Base-by-base conservation (phyloP, 2,113 vertebrate species). In the Vidua chalybeata region DNA sequence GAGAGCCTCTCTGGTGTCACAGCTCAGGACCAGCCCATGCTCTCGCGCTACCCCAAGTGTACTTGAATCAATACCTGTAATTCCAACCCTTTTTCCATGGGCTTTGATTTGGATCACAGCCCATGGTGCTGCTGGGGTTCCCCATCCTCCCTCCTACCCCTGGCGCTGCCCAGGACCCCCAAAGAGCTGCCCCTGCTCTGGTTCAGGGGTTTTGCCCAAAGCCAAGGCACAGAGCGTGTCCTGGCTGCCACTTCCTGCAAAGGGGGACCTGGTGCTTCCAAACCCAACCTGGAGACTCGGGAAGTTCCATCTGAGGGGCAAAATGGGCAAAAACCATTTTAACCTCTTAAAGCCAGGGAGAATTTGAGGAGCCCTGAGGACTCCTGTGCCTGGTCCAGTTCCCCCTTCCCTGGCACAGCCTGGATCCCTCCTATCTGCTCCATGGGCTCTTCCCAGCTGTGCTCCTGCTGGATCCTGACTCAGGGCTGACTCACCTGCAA, bases 171-270 rank as follows among this genome's bases (percentile, higher is more conserved):
- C 49, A 45, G 59, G 7, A 52, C 5, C n/a, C 33, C 61, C 51
- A 9, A 10, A 14, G n/a, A 6, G 18, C 54, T 22, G 49, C 2
- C 4, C 16, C 17, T 1, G 1, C 26, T 33, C 66, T 0, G 0
- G 0, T 28, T 8, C 4, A 5, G 15, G 22, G 10, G 3, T 4
- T 69, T 67, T 75, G 9, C 43, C 81, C 67, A 48, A 66, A 62
- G 33, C 41, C 8, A 2, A 9, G n/a, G 39, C 52, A 43, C 4
- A 0, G 6, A 33, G 15, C 4, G 0, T 17, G 24, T 62, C 66
- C 63, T 3, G 10, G n/a, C 28, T 2, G 1, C 37, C 10, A 1
- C 43, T 19, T 4, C 63, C 41, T 71, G 45, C 7, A 0, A 24
- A 37, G 43, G 37, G 55, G 27, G 6, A 33, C 27, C 24, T 64